Conservation (phyloP, 2,888 invertebrate genomes). For the Drosophila eohydei region DNA sequence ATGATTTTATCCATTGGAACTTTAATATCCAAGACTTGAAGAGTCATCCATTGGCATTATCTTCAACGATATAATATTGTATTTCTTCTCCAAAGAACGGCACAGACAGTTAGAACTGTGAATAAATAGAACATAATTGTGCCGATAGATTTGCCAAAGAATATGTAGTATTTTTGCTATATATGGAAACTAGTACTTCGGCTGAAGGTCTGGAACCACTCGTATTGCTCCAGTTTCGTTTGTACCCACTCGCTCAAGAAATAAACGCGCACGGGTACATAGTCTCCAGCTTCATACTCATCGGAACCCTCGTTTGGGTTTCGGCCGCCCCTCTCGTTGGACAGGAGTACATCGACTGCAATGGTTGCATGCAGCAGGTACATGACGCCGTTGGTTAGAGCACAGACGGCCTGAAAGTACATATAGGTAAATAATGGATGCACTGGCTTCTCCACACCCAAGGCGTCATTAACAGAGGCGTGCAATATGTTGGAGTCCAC, state of each 20-base stretch:
- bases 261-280: constrained; percentile 45
- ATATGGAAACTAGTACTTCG: no score
- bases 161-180: neutral
- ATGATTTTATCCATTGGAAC: constrained; percentile 45
- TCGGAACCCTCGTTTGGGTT: neutral
- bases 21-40: neutral
- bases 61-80: constrained; percentile 36
- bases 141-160: constrained; percentile 38
- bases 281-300: constrained; percentile 11
- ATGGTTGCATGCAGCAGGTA: constrained; percentile 54
- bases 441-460: constrained; percentile 28
- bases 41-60: constrained; percentile 15
- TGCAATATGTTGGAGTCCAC: constrained; percentile 42
- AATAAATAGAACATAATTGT: constrained; percentile 19
- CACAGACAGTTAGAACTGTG: constrained; percentile 40
- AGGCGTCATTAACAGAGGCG: neutral
- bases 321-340: constrained; percentile 19
- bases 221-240: constrained; percentile 23
- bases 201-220: constrained; percentile 32
- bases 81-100: constrained; percentile 37
- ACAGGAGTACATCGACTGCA: constrained; percentile 50
- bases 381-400: constrained; percentile 26
- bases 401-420: constrained; percentile 35
- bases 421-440: constrained; percentile 49
- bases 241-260: constrained; percentile 34